Conservation (phyloP, 2,797 vertebrate species). For the Melopsittacus undulatus region DNA sequence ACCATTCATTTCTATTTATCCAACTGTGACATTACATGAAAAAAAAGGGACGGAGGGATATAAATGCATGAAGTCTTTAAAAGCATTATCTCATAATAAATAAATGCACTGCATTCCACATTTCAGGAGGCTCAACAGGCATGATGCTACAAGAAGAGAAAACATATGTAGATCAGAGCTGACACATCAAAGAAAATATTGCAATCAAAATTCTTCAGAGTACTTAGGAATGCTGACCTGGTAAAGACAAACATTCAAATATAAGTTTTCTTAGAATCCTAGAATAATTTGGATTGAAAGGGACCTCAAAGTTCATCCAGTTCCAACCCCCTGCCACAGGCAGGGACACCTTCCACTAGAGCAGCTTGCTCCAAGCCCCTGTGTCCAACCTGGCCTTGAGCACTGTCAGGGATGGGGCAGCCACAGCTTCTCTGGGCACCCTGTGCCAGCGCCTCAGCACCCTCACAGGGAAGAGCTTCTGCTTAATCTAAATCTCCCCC, state of each 20-base stretch:
- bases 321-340: not conserved
- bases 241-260: not conserved
- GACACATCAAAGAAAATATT: not conserved
- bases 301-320: not conserved
- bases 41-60: not conserved
- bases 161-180: not conserved
- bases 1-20: not conserved
- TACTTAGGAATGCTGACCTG: not conserved
- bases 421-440: not conserved
- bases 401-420: not conserved
- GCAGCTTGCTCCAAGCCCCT: not conserved
- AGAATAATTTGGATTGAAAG: not conserved
- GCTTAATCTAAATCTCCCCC: not conserved
- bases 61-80: not conserved
- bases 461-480: not conserved
- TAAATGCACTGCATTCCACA: not conserved
- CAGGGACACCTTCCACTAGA: not conserved
- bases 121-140: not conserved
- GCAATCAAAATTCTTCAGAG: not conserved
- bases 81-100: not conserved
- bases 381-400: not conserved
- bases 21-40: not conserved
- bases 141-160: not conserved
- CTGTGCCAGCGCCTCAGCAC: not conserved
- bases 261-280: not conserved